Base-by-base conservation (phyloP, 2,797 vertebrate species). In the Scyliorhinus canicula region DNA sequence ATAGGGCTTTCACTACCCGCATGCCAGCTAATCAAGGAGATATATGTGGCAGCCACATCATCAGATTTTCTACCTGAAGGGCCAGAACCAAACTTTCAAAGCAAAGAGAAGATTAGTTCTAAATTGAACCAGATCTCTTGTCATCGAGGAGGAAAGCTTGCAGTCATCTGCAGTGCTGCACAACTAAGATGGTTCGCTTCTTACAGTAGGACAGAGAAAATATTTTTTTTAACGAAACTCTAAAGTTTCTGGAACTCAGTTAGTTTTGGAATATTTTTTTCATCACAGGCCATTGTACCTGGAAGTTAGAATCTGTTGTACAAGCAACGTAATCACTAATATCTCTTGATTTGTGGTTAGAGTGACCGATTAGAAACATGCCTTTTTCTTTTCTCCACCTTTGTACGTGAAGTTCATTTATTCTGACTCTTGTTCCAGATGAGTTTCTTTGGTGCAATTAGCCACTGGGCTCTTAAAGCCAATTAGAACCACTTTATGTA, bases 21-120 rank as follows among this genome's bases (percentile, higher is more conserved):
- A 44, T 93, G 60, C 65, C 40, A 93, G 60, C 63, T 93, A 65
- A 93, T 93, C 90, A 93, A 93, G 63, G 90, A 93, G 90, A 65
- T 67, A 50, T 67, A 50, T 93, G n/a, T n/a, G 91, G n/a, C 44
- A 93, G 60, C 40, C 60, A 93, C 91, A 93, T 93, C 60, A 69
- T 67, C n/a, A 44, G n/a, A 26, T 65, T 47, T 26, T 47, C 63
- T 50, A 65, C 60, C 24, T 65, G 63, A 93, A 93, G 91, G 40
- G n/a, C 26, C 12, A n/a, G 19, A 69, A 31, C 91, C 44, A 31
- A 93, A 50, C n/a, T 47, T 44, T 69, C n/a, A 93, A 93, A 93
- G 63, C 40, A 67, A n/a, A n/a, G 12, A 35, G 52, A 60, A 88
- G 86, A 90, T 11, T 24, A 65, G 26, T 8, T 40, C 91, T 69